A percentile compares a stretch with the other conserved stretches of the same genome.
These are phyloP conservation scores for Acleris literana DNA, from an alignment of 2,888 invertebrate genomes.

Conservation along the genomic window DNA sequence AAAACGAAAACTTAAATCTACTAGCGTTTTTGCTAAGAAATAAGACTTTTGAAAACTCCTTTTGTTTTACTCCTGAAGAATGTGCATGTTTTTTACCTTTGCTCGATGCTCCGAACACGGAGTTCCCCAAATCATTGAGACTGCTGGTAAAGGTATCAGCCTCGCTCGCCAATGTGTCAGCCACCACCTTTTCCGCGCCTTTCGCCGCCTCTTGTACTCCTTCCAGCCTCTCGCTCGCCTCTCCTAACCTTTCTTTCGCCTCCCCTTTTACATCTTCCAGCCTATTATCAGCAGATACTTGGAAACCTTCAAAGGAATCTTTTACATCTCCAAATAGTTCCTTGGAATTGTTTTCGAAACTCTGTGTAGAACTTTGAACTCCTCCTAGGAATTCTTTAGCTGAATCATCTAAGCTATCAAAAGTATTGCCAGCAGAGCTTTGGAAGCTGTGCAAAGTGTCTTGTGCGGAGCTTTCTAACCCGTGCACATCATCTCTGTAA, in stretches of 20 bases:
- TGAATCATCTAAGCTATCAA: conserved; percentile 76
- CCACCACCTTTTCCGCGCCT: conserved; percentile 53
- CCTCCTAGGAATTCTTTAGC: conserved; percentile 62
- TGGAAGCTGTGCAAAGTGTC: conserved; percentile 78
- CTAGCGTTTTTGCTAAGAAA: too few species aligned
- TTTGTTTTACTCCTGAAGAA: background rate
- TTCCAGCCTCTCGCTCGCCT: conserved; percentile 58
- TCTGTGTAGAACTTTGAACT: conserved; percentile 52
- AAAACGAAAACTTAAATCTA: too few species aligned
- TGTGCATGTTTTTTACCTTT: conserved; percentile 60
- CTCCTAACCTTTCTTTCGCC: conserved; percentile 57
- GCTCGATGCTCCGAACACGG: conserved; percentile 75
- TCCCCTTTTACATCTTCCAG: conserved; percentile 68
- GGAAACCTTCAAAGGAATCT: conserved; percentile 74
- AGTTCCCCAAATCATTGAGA: conserved; percentile 75
- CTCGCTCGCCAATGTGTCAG: conserved; percentile 60
- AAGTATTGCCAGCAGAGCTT: conserved; percentile 78
- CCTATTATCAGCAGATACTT: conserved; percentile 74
- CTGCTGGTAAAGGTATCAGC: conserved; percentile 73
- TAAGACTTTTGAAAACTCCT: too few species aligned
- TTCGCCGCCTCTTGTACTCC: conserved; percentile 49
- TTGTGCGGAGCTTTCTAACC: conserved; percentile 70
- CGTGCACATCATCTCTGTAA: conserved; percentile 69
- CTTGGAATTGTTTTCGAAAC: conserved; percentile 58
- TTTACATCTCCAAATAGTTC: conserved; percentile 68